Base-by-base conservation (phyloP, 2,888 invertebrate genomes). In the Amblyjoppa fuscipennis region DNA sequence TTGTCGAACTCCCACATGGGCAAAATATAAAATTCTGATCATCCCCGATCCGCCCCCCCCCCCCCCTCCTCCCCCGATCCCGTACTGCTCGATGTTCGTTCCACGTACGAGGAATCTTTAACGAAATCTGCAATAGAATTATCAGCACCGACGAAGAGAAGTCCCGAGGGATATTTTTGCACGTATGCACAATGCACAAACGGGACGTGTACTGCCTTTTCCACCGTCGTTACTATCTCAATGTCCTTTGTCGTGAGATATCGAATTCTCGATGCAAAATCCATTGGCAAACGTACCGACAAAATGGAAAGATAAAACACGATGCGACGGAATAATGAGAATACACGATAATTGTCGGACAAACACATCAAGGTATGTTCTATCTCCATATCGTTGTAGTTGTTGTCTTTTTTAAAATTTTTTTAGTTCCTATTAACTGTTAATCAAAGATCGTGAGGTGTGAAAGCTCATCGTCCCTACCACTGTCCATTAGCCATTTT, bases 41-140 rank as follows among this genome's bases (percentile, higher is more conserved):
- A 38, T 20, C 68, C 6, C 31, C 16, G 7, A 11, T 5, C 31
- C 6, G 3, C 59, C 3, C 13, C 11, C 11, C 7, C 7, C 41
- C 9, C 3, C 2, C 41, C 41, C 7, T 11, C 2, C 20, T 20
- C 20, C 20, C 20, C 20, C 20, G 20, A 20, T 20, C 20, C 20
- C 20, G 20, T 11, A 11, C 11, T 16, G 45, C 16, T 49, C 45
- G 45, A 49, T 9, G 56, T 56, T 56, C 56, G 7, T 56, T 56
- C 5, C 20, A 31, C 38, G n/a, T 41, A 4, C 31, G 34, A 11
- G n/a, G 64, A 34, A 64, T 64, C 64, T 5, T 64, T n/a, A 64
- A 34, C 64, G 34, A 64, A 64, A 64, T 64, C 64, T 64, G 28
- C 64, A 34, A 34, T 64, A 9, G 64, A 64, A 64, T 64, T 64